These are phyloP conservation scores for Pagetopsis macropterus DNA, from an alignment of 2,797 vertebrate genomes.

Conservation along the genomic window DNA sequence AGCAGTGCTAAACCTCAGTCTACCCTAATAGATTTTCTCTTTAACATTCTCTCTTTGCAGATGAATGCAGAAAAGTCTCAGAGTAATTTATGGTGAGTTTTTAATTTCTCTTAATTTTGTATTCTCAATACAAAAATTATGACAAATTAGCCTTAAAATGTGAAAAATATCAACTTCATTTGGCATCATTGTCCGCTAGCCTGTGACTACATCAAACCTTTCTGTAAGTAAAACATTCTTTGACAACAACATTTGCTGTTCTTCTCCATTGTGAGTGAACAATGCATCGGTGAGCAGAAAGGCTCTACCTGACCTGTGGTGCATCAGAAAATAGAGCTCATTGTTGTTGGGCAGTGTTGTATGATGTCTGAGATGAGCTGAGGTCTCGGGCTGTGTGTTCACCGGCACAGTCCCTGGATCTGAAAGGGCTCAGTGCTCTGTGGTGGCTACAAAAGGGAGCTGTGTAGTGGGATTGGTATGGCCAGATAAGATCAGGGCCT, in stretches of 20 bases:
- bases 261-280: conserved; percentile 62
- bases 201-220: conserved; percentile 34
- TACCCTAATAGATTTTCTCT: conserved; percentile 54
- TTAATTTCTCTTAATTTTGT: neutral
- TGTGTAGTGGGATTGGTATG: conserved; percentile 80
- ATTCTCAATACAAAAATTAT: conserved; percentile 1
- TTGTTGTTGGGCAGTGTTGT: conserved; percentile 82
- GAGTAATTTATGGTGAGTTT: conserved; percentile 23
- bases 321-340: conserved; percentile 76
- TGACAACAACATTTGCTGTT: conserved; percentile 53
- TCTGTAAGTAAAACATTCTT: conserved; percentile 44
- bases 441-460: conserved; percentile 76
- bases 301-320: conserved; percentile 71
- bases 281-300: conserved; percentile 65
- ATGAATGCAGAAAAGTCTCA: conserved; percentile 16
- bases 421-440: conserved; percentile 76
- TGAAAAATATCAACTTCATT: neutral
- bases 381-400: conserved; percentile 73
- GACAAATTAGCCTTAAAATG: conserved; percentile 20
- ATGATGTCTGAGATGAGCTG: conserved; percentile 82
- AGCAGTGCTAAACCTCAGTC: conserved; percentile 56
- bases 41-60: conserved; percentile 27
- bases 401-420: conserved; percentile 66
- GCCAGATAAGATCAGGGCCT: conserved; percentile 82
- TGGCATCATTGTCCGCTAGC: neutral